Evolutionary conservation across 2,113 vertebrate species (phyloP).

Genomic region (Naja naja): DNA sequence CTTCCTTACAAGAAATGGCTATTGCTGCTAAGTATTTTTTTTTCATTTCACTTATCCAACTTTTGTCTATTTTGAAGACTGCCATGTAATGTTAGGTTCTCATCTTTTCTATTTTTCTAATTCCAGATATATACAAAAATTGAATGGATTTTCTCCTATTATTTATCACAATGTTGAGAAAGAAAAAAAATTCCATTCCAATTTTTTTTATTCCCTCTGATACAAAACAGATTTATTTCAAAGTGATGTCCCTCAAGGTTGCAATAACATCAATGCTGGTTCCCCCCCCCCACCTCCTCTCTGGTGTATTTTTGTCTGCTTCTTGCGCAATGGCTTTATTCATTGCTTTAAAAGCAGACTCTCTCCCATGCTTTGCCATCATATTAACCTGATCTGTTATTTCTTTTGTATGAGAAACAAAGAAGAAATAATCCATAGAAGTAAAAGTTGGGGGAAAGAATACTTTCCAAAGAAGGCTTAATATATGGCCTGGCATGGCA

Average conservation of each 20-base stretch:
- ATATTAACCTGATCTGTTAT: conserved; percentile 29
- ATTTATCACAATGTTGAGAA: background rate
- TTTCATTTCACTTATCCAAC: background rate
- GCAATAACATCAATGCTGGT: conserved; percentile 53
- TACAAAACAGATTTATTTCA: conserved; percentile 47
- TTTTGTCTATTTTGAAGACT: background rate
- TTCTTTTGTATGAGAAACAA: conserved; percentile 36
- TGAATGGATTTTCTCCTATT: background rate
- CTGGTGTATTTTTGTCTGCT: conserved; percentile 65
- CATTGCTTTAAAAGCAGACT: conserved; percentile 55
- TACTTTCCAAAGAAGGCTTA: conserved; percentile 20
- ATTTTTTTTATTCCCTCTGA: background rate
- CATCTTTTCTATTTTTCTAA: background rate
- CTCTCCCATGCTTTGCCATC: conserved; percentile 18
- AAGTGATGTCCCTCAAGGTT: conserved; percentile 65
- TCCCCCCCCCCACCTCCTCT: background rate
- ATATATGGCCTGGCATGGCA: background rate
- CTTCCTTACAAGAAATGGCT: background rate
- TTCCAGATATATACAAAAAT: background rate
- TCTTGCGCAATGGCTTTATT: conserved; percentile 57
- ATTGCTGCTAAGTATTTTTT: background rate
- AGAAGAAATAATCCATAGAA: conserved; percentile 11
- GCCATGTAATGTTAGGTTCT: background rate
- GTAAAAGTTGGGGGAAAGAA: background rate
- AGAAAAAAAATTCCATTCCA: background rate